Evolutionary conservation across 1,140 invertebrate genomes (phyloP).

Genomic region (Drosophila trapezifrons): DNA sequence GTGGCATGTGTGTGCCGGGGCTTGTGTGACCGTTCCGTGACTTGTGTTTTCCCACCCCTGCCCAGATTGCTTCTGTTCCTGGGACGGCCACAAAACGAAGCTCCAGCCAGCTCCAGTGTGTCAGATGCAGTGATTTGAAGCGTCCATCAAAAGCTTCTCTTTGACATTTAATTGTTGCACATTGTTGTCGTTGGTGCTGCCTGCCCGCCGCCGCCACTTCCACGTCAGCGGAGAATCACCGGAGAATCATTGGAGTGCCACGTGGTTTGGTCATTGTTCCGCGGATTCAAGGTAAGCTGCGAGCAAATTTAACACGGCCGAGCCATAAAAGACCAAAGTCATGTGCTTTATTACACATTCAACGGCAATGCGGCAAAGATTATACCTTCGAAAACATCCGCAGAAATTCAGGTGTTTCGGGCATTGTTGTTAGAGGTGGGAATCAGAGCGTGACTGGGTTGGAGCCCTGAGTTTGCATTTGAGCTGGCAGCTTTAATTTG

Average conservation of each 20-base stretch:
- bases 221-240: conserved; percentile 26
- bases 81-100: conserved; percentile 46
- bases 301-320: conserved; percentile 60
- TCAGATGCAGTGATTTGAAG: conserved; percentile 79
- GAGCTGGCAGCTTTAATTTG: conserved; percentile 21
- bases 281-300: conserved; percentile 50
- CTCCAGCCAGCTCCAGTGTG: conserved; percentile 35
- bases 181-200: conserved; percentile 60
- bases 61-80: conserved; percentile 12
- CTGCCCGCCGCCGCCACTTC: conserved; percentile 10
- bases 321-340: conserved; percentile 71
- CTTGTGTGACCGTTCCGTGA: conserved; percentile 64
- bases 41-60: conserved; percentile 36
- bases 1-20: conserved; percentile 14
- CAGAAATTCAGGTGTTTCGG: conserved; percentile 31
- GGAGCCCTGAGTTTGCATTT: conserved; percentile 8
- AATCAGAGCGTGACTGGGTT: conserved; percentile 45
- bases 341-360: conserved; percentile 80
- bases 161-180: conserved; percentile 80
- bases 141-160: conserved; percentile 78
- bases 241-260: conserved; percentile 6
- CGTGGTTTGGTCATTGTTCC: conserved; percentile 33
- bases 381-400: conserved; percentile 33
- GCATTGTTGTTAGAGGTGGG: conserved; percentile 37
- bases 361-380: conserved; percentile 77